A percentile compares a stretch with the other conserved stretches of the same genome.
Evolutionary conservation across 2,888 invertebrate species (phyloP).

Genomic region (Ormia ochracea): DNA sequence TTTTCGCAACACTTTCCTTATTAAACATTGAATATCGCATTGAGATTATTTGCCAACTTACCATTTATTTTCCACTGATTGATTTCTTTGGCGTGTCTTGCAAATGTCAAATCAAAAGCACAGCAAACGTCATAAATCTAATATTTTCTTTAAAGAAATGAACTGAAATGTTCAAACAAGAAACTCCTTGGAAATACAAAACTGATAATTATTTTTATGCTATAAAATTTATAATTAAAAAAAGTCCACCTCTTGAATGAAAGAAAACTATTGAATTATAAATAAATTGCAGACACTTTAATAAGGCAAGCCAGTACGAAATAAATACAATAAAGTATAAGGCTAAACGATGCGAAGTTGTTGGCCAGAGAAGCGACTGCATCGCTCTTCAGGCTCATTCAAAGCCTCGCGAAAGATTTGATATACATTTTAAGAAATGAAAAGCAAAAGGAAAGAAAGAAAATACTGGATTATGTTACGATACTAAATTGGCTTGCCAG

Average conservation of each 20-base stretch:
- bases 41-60: background rate
- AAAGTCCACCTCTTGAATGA: conserved; percentile 27
- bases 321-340: conserved; percentile 2
- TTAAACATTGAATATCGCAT: background rate
- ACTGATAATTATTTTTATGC: conserved; percentile 44
- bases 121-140: conserved; percentile 18
- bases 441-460: background rate
- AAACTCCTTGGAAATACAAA: conserved; percentile 37
- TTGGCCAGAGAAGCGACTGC: background rate
- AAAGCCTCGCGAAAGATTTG: conserved; percentile 12
- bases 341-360: background rate
- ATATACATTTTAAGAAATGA: background rate
- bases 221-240: conserved; percentile 39
- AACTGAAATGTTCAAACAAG: conserved; percentile 12
- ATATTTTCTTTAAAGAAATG: background rate
- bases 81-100: background rate
- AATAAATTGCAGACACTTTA: conserved; percentile 12
- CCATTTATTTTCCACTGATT: background rate
- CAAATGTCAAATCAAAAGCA: background rate
- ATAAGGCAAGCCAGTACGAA: background rate
- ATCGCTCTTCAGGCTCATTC: background rate
- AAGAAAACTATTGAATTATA: conserved; percentile 18
- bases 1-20: background rate
- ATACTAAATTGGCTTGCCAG: conserved; percentile 38
- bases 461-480: conserved; percentile 5